Evolutionary conservation across 2,113 vertebrate genomes (phyloP).

Genomic region (Okapia johnstoni): DNA sequence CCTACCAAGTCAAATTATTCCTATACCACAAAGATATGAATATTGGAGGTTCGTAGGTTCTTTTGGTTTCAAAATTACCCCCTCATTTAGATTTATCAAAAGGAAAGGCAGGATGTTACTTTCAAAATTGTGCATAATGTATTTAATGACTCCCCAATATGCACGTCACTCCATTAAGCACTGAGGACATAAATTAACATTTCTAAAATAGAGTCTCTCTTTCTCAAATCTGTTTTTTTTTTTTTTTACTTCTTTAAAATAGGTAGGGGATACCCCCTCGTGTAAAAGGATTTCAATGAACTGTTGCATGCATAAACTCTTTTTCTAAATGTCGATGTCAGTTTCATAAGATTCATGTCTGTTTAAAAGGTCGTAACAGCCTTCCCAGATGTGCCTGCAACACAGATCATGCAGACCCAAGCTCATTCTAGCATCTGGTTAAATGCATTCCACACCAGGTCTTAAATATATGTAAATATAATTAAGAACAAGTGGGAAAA

Average conservation of each 20-base stretch:
- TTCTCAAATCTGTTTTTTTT: background rate
- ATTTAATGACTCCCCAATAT: background rate
- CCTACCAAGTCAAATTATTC: background rate
- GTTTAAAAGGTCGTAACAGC: background rate
- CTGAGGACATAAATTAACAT: background rate
- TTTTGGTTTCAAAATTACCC: background rate
- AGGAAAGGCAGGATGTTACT: background rate
- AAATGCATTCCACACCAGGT: background rate
- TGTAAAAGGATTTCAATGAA: background rate
- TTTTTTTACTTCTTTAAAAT: background rate
- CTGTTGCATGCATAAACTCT: background rate
- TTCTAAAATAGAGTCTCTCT: background rate
- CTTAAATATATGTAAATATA: constrained; percentile 21
- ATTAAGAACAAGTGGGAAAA: background rate
- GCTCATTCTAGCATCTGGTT: constrained; percentile 15
- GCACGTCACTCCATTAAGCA: background rate
- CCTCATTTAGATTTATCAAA: background rate
- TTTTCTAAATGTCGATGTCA: background rate
- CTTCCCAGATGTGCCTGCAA: constrained; percentile 22
- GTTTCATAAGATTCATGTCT: constrained; percentile 14
- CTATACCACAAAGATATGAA: background rate
- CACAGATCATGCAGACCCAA: background rate
- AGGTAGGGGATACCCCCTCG: background rate
- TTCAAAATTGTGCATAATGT: background rate
- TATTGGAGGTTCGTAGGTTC: background rate